Percentiles rank a stretch among this genome's conserved stretches.
phyloP scores from a whole-genome alignment of 2,888 invertebrate species.

The Eurois occulta region DNA sequence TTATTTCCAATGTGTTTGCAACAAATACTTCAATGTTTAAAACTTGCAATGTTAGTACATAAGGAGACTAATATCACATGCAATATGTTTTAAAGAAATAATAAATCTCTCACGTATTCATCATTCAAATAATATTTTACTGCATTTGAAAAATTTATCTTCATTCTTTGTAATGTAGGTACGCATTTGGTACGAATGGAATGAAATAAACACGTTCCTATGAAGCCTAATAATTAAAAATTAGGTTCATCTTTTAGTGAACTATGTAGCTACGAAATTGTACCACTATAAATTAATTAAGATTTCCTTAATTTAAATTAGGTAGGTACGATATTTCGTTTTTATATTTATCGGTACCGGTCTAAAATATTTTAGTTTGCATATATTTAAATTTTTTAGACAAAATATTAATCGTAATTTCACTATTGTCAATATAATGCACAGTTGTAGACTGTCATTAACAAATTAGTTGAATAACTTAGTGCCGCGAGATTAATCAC shows the following conservation, averaged over 20 bases:
- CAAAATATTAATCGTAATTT: constrained; percentile 50
- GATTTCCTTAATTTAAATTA: constrained; percentile 62
- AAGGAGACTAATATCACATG: constrained; percentile 18
- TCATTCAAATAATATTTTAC: constrained; percentile 38
- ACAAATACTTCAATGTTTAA: neutral
- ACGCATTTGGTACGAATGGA: constrained; percentile 49
- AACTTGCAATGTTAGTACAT: constrained; percentile 15
- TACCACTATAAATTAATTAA: constrained; percentile 53
- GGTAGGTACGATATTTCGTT: constrained; percentile 65
- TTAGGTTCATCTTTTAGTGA: constrained; percentile 44
- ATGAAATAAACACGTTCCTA: constrained; percentile 61
- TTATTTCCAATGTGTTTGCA: constrained; percentile 31
- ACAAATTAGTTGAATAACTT: constrained; percentile 67
- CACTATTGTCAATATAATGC: constrained; percentile 58
- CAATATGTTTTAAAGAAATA: constrained; percentile 14
- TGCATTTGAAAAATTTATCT: constrained; percentile 59
- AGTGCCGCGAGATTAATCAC: constrained; percentile 71
- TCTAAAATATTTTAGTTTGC: constrained; percentile 54
- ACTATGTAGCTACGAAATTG: constrained; percentile 53
- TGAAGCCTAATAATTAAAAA: constrained; percentile 61
- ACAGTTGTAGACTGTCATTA: constrained; percentile 71
- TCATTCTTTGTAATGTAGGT: constrained; percentile 26
- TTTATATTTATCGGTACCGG: constrained; percentile 54
- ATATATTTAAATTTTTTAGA: constrained; percentile 31
- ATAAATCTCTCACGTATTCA: constrained; percentile 18